Conservation (phyloP, 2,888 invertebrate genomes). For the Lissonota sp. region DNA sequence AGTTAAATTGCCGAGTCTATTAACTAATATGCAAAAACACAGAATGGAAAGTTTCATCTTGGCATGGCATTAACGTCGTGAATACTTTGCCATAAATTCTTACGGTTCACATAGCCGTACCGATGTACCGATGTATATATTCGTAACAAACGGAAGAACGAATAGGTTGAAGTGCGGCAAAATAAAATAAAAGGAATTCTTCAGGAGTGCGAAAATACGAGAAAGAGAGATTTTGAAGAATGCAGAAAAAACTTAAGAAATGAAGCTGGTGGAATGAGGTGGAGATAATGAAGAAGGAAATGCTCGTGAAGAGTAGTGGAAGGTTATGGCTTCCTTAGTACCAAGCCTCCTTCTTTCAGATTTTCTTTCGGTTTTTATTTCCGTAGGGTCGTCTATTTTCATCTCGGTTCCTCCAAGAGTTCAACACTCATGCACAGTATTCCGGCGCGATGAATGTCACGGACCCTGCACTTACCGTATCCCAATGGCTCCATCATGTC, state of each 20-base stretch:
- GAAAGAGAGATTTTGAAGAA: conserved; percentile 6
- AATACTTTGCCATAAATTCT: conserved; percentile 20
- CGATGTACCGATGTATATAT: background rate
- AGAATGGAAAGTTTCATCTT: conserved; percentile 51
- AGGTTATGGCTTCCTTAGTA: conserved; percentile 58
- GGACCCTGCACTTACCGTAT: background rate
- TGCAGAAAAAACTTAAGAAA: background rate
- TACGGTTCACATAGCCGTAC: background rate
- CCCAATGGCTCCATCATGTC: conserved; percentile 19
- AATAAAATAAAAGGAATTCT: conserved; percentile 37
- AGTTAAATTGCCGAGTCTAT: conserved; percentile 70
- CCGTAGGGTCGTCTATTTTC: background rate
- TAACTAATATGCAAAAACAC: conserved; percentile 67
- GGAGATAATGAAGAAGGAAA: conserved; percentile 55
- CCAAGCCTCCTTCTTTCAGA: conserved; percentile 29
- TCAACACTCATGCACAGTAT: conserved; percentile 39
- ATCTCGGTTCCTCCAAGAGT: conserved; percentile 26
- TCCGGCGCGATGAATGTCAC: background rate
- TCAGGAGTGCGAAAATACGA: conserved; percentile 5
- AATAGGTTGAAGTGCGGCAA: conserved; percentile 33
- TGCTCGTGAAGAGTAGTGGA: conserved; percentile 41
- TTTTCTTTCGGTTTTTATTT: background rate
- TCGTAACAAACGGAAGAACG: conserved; percentile 8
- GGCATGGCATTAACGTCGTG: conserved; percentile 1
- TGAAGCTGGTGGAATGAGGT: conserved; percentile 41